Evolutionary conservation across 2,113 vertebrate genomes (phyloP), one percentile per base, ranked within the genome.

Genomic region (Lipotes vexillifer): DNA sequence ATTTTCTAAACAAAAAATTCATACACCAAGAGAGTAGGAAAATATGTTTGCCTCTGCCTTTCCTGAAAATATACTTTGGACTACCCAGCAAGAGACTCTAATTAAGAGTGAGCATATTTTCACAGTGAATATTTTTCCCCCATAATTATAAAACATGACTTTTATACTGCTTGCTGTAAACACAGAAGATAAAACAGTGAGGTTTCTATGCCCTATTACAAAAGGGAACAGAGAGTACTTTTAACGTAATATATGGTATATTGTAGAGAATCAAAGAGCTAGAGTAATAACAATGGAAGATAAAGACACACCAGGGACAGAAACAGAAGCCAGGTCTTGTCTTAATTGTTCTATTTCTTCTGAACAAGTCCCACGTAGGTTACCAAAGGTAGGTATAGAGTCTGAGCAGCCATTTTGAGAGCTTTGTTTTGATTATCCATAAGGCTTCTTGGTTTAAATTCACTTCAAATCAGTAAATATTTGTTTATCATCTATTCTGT

Each of bases 21-120:
- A 72, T 55, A 81, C 96, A 63, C 63, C 31, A 41, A 55, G 18
- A 72, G 11, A 92, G 3, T 46, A 89, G 49, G 31, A 74, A 94
- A 81, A 63, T 41, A 21, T 59, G 69, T 98, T 97, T 78, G 29
- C 18, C 12, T 68, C 49, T 69, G 17, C 3, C n/a, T 83, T 95
- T 97, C 71, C 44, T 90, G 74, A 38, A 94, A 97, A 78, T 44
- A 49, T 69, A 77, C n/a, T 92, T 96, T 88, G 21, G 27, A 77
- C 33, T 89, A 6, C 46, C 18, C 5, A 96, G 57, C 65, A 71
- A 66, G 14, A 68, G 8, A 52, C 18, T 31, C 38, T 74, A 38
- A 75, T 77, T 88, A 90, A 74, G 31, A 87, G 8, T 85, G 44
- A 85, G 10, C 49, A 77, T 89, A 66, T 93, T 65, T 84, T 92